These are phyloP conservation scores for Pammene aurita DNA, from an alignment of 2,888 invertebrate species.

Conservation along the genomic window DNA sequence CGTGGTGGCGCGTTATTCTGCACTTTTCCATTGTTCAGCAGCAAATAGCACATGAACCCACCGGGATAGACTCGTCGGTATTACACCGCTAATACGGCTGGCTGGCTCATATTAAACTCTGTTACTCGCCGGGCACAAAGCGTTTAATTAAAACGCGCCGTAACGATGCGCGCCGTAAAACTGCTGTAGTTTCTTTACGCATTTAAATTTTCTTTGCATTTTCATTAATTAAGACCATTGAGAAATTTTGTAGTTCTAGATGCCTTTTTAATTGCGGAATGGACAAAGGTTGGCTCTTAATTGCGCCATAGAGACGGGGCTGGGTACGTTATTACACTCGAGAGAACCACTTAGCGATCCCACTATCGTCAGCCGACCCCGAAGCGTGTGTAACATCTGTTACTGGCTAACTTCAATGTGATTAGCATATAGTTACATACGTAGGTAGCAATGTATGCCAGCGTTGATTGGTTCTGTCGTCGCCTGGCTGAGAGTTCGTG, in stretches of 20 bases:
- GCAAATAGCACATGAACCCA: slow-evolving; percentile 20
- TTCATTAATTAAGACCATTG: slow-evolving; percentile 32
- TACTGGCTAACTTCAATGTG: slow-evolving; percentile 8
- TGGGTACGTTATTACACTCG: slow-evolving; percentile 22
- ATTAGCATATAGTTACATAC: slow-evolving; percentile 10
- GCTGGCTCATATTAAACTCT: slow-evolving; percentile 26
- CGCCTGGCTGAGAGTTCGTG: neutral
- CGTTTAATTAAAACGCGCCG: slow-evolving; percentile 37
- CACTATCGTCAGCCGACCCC: neutral
- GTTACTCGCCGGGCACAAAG: slow-evolving; percentile 35
- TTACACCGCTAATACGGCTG: slow-evolving; percentile 26
- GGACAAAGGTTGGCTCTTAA: slow-evolving; percentile 31
- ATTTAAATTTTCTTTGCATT: slow-evolving; percentile 24
- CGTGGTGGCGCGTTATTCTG: slow-evolving; percentile 1
- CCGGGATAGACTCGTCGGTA: slow-evolving; percentile 10
- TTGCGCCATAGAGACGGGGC: slow-evolving; percentile 7
- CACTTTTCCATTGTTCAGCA: slow-evolving; percentile 12
- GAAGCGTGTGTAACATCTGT: slow-evolving; percentile 18
- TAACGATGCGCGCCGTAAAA: slow-evolving; percentile 37
- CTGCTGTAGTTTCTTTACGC: slow-evolving; percentile 30
- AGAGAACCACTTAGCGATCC: slow-evolving; percentile 14
- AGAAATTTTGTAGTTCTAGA: slow-evolving; percentile 31
- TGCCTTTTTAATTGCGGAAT: slow-evolving; percentile 34
- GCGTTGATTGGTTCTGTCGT: slow-evolving; percentile 9
- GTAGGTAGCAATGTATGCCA: neutral